Evolutionary conservation across 2,113 vertebrate species (phyloP).

Genomic region (Chionodraco myersi): DNA sequence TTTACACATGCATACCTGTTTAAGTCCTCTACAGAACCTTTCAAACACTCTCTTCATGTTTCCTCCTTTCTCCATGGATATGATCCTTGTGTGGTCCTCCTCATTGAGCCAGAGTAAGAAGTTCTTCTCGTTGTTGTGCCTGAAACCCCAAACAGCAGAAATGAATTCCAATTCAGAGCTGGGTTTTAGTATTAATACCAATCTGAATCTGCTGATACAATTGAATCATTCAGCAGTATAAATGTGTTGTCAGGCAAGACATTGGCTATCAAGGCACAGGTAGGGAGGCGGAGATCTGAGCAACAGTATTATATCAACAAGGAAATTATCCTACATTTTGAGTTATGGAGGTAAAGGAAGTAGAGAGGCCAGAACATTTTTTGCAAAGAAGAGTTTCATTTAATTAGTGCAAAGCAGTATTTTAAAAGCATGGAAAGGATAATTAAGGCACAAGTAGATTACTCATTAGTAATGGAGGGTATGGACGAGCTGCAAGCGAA

Average conservation of each 20-base stretch:
- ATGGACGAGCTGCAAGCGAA: not conserved
- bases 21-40: conserved; percentile 91
- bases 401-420: not conserved
- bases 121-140: conserved; percentile 95
- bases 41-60: conserved; percentile 96
- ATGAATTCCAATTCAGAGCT: conserved; percentile 1
- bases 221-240: not conserved
- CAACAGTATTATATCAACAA: too few species aligned
- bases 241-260: not conserved
- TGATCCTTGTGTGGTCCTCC: conserved; percentile 93
- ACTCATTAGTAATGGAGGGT: not conserved
- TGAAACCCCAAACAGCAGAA: conserved; percentile 50
- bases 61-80: conserved; percentile 95
- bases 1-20: conserved; percentile 82
- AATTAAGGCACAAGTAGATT: not conserved
- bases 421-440: not conserved
- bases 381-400: not conserved
- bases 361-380: not conserved
- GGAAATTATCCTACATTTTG: not conserved
- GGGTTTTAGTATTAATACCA: not conserved
- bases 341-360: not conserved
- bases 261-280: not conserved
- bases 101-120: conserved; percentile 96
- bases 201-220: not conserved
- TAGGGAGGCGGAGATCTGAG: not conserved